Conservation (phyloP, 2,888 invertebrate species). For the Griposia aprilina region DNA sequence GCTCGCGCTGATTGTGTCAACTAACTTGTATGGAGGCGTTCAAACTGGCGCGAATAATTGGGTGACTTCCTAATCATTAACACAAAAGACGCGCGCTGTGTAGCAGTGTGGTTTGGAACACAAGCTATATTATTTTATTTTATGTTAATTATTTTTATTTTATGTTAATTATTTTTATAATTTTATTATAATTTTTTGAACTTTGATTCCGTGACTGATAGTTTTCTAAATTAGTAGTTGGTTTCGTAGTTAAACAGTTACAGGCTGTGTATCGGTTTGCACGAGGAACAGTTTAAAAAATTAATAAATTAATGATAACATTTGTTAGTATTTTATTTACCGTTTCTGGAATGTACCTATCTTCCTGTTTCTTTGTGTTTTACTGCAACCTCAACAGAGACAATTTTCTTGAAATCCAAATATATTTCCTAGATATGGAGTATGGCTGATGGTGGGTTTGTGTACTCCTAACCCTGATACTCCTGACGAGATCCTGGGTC, state of each 20-base stretch:
- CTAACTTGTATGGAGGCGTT: too few relatives aligned
- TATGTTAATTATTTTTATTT: too few relatives aligned
- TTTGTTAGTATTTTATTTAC: background rate
- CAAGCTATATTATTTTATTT: too few relatives aligned
- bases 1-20: too few relatives aligned
- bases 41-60: too few relatives aligned
- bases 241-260: background rate
- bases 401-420: background rate
- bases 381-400: background rate
- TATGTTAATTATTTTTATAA: too few relatives aligned
- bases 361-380: too few relatives aligned
- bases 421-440: slow-evolving; percentile 93
- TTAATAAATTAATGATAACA: background rate
- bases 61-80: too few relatives aligned
- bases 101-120: too few relatives aligned
- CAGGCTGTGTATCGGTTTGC: background rate
- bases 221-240: background rate
- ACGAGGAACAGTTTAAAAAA: background rate
- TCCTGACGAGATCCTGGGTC: slow-evolving; percentile 95
- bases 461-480: slow-evolving; percentile 95
- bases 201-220: background rate
- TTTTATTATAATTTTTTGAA: too few relatives aligned
- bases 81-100: too few relatives aligned
- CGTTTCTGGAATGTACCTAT: too few relatives aligned
- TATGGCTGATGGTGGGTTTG: slow-evolving; percentile 98